Evolutionary conservation across 2,797 vertebrate species (phyloP), one percentile per base, ranked within the genome.

Genomic region (Sebastes aleutianus): DNA sequence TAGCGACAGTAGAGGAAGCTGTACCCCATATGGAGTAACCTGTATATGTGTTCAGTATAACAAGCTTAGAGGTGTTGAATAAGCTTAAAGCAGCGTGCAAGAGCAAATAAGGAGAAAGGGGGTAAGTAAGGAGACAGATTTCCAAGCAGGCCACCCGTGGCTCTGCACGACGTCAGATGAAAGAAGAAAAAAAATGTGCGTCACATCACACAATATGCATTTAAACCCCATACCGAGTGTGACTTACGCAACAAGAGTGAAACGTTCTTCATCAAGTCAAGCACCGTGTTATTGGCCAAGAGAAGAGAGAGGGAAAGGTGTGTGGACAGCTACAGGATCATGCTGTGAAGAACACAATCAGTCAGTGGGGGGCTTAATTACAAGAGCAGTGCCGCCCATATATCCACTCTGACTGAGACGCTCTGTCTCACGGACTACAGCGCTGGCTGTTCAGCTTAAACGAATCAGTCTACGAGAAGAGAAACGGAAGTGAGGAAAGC

Each of bases 361-460:
- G 62, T 79, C 85, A 76, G 79, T 16, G 16, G 82, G 82, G 76
- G 70, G 77, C 58, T 78, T 79, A 27, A 88, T 89, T 80, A 85
- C 78, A 64, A 31, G 34, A 67, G 47, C 36, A 26, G 5, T 14
- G 20, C 58, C 8, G 29, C 18, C 74, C 69, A 74, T 84, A 74
- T 43, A 83, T 81, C 57, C 73, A 62, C 36, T 68, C 73, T 70
- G 26, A 43, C 57, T 64, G 32, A 53, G 50, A 68, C 5, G 1
- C 53, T 54, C 3, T 53, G 31, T 54, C 31, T 50, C 54, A 26
- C 24, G 13, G 56, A 27, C 13, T 58, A 27, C 6, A 39, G 36
- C 36, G 36, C 36, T 39, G 36, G 36, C 36, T 43, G 43, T 18
- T 18, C 43, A 47, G 43, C 43, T 47, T 47, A 7, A 47, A 16